A percentile compares a stretch with the other conserved stretches of the same genome.
phyloP scores from a whole-genome alignment of 1,140 invertebrate species.

The Solenopsis invicta region DNA sequence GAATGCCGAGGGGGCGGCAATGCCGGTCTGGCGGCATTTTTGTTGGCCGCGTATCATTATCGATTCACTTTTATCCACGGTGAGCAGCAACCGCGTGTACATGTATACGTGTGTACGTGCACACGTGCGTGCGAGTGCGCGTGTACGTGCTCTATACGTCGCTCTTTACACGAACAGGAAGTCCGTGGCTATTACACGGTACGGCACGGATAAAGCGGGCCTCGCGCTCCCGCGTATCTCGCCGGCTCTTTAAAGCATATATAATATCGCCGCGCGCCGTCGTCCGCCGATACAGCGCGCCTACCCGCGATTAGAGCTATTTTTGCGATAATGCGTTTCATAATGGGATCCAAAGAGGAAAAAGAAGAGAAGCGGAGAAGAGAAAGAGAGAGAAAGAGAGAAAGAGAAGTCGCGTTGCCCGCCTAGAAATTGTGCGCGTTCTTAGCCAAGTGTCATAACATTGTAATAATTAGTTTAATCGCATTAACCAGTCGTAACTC shows the following conservation, averaged over 20 bases:
- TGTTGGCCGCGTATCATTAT: slow-evolving; percentile 81
- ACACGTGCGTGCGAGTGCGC: neutral
- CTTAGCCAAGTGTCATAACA: slow-evolving; percentile 48
- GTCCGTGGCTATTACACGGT: slow-evolving; percentile 75
- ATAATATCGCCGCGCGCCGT: slow-evolving; percentile 71
- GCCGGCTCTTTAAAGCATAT: slow-evolving; percentile 69
- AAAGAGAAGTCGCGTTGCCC: too few species aligned
- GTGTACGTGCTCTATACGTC: slow-evolving; percentile 44
- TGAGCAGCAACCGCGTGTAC: slow-evolving; percentile 41
- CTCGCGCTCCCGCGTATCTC: slow-evolving; percentile 61
- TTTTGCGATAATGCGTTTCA: slow-evolving; percentile 73
- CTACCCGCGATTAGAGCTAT: slow-evolving; percentile 73
- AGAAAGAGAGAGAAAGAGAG: slow-evolving; percentile 40
- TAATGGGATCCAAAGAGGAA: slow-evolving; percentile 20
- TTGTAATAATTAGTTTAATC: slow-evolving; percentile 60
- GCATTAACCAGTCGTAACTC: slow-evolving; percentile 58
- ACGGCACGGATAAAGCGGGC: slow-evolving; percentile 72
- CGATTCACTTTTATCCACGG: slow-evolving; percentile 78
- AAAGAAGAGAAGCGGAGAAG: neutral
- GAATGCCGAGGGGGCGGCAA: slow-evolving; percentile 14
- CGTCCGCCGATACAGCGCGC: slow-evolving; percentile 47
- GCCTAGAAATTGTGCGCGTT: slow-evolving; percentile 58
- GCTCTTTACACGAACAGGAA: slow-evolving; percentile 76
- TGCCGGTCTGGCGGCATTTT: slow-evolving; percentile 73
- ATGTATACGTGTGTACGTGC: neutral